Percentiles rank a stretch among this genome's conserved stretches.
These are phyloP conservation scores for Bufotes viridis DNA, from an alignment of 2,797 vertebrate species.

Conservation along the genomic window DNA sequence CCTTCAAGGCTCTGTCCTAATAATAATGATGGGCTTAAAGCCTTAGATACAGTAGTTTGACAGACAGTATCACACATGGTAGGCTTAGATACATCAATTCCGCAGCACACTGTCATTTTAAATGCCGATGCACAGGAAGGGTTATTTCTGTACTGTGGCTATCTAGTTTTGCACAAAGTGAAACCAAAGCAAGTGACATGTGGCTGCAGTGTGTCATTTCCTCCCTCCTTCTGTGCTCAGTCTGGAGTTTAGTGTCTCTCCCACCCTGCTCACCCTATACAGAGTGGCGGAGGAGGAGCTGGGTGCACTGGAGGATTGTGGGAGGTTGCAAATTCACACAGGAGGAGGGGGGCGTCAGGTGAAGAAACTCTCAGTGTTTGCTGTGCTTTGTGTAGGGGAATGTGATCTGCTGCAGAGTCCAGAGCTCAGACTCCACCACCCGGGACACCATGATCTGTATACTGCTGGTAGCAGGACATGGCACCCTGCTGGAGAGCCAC, in stretches of 20 bases:
- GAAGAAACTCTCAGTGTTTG: background rate
- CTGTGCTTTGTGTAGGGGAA: background rate
- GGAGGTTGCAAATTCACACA: background rate
- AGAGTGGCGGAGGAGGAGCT: background rate
- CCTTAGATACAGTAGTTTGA: too few relatives aligned
- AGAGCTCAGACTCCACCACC: background rate
- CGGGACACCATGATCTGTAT: constrained; percentile 77
- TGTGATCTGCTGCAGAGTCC: background rate
- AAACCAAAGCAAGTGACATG: background rate
- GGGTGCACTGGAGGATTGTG: background rate
- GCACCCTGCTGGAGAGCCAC: constrained; percentile 77
- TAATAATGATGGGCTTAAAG: too few relatives aligned
- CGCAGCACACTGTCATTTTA: too few relatives aligned
- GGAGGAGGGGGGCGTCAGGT: background rate
- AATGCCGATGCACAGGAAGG: too few relatives aligned
- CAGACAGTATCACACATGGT: too few relatives aligned
- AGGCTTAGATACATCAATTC: too few relatives aligned
- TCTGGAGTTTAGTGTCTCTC: background rate
- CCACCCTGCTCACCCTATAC: background rate
- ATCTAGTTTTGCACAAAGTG: too few relatives aligned
- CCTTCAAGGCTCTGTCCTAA: too few relatives aligned
- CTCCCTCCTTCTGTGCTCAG: background rate
- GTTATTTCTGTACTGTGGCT: too few relatives aligned
- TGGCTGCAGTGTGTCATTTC: background rate
- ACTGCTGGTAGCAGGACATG: constrained; percentile 81